Conservation (phyloP, 2,888 invertebrate genomes). For the Pelosia muscerda region DNA sequence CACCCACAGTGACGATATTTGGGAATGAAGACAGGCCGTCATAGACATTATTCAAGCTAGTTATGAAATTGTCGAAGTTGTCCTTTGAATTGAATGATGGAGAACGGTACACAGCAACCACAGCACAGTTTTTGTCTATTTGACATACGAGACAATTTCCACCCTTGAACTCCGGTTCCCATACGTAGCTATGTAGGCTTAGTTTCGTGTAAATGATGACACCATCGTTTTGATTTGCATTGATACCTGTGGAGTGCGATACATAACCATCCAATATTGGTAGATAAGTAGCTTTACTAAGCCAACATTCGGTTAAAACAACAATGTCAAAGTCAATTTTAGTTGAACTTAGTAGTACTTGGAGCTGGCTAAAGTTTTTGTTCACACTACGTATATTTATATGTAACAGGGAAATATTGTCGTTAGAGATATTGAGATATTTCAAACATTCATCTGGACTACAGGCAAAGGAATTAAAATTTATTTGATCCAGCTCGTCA, state of each 20-base stretch:
- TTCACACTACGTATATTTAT: slow-evolving; percentile 8
- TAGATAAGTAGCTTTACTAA: not conserved
- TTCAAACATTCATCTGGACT: not conserved
- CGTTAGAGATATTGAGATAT: not conserved
- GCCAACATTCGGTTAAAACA: slow-evolving; percentile 23
- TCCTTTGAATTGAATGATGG: no score
- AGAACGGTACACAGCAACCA: no score
- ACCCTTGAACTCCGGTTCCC: no score
- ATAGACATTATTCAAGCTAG: no score
- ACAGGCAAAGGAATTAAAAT: not conserved
- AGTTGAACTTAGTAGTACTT: no score
- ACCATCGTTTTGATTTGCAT: slow-evolving; percentile 9
- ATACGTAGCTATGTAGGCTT: not conserved
- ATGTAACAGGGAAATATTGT: not conserved
- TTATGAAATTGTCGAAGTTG: no score
- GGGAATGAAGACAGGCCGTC: no score
- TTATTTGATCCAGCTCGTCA: slow-evolving; percentile 10
- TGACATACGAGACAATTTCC: no score
- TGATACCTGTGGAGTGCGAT: not conserved
- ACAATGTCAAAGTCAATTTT: no score
- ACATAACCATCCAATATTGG: not conserved
- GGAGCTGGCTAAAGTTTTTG: not conserved
- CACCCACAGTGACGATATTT: no score
- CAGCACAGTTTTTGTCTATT: not conserved
- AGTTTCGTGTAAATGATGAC: not conserved